Evolutionary conservation across 2,888 invertebrate genomes (phyloP), one percentile per base, ranked within the genome.

Genomic region (Eupithecia dodoneata): DNA sequence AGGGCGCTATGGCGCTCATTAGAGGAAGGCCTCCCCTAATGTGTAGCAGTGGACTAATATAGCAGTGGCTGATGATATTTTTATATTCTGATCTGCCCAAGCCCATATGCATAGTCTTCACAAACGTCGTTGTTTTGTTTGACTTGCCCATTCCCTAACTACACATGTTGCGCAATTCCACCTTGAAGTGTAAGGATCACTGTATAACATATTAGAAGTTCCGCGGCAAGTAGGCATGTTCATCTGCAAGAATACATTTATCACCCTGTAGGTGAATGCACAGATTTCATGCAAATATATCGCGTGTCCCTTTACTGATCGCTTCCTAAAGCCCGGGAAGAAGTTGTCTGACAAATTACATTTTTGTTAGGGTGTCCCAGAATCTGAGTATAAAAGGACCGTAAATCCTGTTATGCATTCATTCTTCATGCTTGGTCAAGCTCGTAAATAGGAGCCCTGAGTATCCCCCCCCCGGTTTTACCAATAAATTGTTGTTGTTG

Each of bases 361-460:
- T 88, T 89, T 90, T 89, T 87, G 89, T 87, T 87, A 82, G 85
- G 86, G 83, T 87, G 84, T 87, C 85, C 86, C 85, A 83, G 86
- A 88, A 87, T 88, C 87, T 87, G 85, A 84, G 85, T 86, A 88
- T 90, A 89, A 88, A 89, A 89, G 85, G 75, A 79, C 87, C 89
- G 86, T 90, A 90, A 90, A 90, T 89, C 87, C 85, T 85, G 83
- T 85, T 85, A 87, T 91, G 90, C 91, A 90, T 91, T 90, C 91
- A 90, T 91, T 90, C 90, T 90, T 89, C 89, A 90, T 88, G 89
- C 87, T 87, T 85, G 90, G 89, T 87, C 90, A 87, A 88, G 85
- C 87, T 85, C 84, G 85, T 88, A 88, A 88, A 89, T 87, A 84
- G 85, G 89, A 87, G 87, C 86, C 85, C 81, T 82, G 82, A 80